Evolutionary conservation across 2,797 vertebrate species (phyloP).

Genomic region (Tangara arthus): DNA sequence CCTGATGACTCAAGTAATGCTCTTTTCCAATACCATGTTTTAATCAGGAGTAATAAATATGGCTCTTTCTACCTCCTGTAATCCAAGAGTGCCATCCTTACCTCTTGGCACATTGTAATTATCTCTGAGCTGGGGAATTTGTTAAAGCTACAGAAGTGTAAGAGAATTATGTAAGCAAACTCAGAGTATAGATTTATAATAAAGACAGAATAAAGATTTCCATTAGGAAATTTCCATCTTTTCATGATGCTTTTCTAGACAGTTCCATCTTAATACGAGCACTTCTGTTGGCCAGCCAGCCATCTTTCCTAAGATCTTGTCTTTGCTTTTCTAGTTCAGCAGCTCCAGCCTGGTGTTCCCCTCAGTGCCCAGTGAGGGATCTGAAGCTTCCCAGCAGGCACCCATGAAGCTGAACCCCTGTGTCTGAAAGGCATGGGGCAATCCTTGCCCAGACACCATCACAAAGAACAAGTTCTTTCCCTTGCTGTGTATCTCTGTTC

Average conservation of each 20-base stretch:
- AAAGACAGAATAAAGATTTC: neutral
- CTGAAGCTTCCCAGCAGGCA: neutral
- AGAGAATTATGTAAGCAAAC: neutral
- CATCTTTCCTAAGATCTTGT: neutral
- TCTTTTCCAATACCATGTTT: conserved; percentile 10
- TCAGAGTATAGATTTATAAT: neutral
- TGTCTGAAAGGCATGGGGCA: neutral
- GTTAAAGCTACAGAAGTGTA: neutral
- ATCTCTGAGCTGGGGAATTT: neutral
- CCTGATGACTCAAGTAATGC: neutral
- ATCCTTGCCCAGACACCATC: neutral
- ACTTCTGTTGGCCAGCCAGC: neutral
- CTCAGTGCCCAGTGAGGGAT: neutral
- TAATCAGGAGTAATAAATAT: conserved; percentile 7
- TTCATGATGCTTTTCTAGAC: neutral
- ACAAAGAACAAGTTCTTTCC: neutral
- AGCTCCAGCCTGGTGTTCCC: neutral
- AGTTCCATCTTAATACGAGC: neutral
- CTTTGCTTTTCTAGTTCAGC: neutral
- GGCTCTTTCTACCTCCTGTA: neutral
- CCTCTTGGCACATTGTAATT: neutral
- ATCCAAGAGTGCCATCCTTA: neutral
- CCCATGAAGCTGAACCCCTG: neutral
- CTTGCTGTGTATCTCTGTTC: neutral
- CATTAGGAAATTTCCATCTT: neutral